Evolutionary conservation across 2,888 invertebrate species (phyloP).

Genomic region (Endomychus coccineus): DNA sequence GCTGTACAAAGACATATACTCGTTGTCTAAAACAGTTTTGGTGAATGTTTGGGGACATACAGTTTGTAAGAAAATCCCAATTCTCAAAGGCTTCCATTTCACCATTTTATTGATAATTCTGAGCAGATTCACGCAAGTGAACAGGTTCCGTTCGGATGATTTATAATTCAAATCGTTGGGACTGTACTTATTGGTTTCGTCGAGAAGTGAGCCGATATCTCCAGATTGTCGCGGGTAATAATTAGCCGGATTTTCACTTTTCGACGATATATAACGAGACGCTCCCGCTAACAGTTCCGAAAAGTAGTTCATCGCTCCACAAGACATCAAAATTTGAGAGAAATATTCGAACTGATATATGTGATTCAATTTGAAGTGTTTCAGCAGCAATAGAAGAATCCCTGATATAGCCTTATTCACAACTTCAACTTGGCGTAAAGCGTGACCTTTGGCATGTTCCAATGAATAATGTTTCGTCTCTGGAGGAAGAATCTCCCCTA

Average conservation of each 20-base stretch:
- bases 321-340: constrained; percentile 6
- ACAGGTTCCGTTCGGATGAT: constrained; percentile 11
- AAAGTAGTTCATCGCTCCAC: background rate
- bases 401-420: constrained; percentile 15
- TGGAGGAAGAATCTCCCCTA: constrained; percentile 3
- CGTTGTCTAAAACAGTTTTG: constrained; percentile 3
- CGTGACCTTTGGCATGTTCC: constrained; percentile 6
- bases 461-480: background rate
- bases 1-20: constrained; percentile 7
- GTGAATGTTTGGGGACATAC: background rate
- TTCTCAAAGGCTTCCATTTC: constrained; percentile 9
- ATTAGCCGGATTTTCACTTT: constrained; percentile 1
- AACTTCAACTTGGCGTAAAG: constrained; percentile 13
- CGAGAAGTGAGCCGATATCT: background rate
- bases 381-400: constrained; percentile 15
- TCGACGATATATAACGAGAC: background rate
- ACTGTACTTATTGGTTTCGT: background rate
- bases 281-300: background rate
- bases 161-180: background rate
- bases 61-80: background rate
- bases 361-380: constrained; percentile 17
- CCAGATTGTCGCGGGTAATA: background rate
- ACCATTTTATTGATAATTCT: constrained; percentile 16
- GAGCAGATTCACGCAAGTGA: constrained; percentile 12
- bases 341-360: constrained; percentile 17